Base-by-base conservation (phyloP, 1,140 invertebrate species). In the Pachypsylla venusta region DNA sequence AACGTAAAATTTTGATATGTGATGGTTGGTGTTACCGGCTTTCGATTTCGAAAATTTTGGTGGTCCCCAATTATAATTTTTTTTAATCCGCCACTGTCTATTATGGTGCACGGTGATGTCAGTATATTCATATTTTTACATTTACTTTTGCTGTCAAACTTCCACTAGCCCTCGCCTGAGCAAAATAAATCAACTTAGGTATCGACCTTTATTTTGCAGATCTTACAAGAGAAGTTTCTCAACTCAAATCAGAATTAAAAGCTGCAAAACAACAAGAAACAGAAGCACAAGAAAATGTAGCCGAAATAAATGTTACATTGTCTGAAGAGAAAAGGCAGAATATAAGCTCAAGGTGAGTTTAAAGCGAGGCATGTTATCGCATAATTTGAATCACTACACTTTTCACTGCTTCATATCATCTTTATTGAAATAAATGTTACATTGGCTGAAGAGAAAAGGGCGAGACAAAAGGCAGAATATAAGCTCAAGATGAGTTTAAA, bases 191-290 rank as follows among this genome's bases (percentile, higher is more conserved):
- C n/a, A n/a, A n/a, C n/a, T n/a, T n/a, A n/a, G n/a, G n/a, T n/a
- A n/a, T n/a, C n/a, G n/a, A n/a, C n/a, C n/a, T 35, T 35, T 35
- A 35, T 27, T 61, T 66, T 64, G 4, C 70, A 69, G 81, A 81
- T 56, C 69, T 85, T 13, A 82, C 79, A 58, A 70, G 72, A 54
- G 78, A 82, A 67, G 73, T 84, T 14, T 81, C 80, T 0, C 70
- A 75, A 27, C 69, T 85, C 16, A 82, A 84, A 69, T 79, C 82
- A 0, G 81, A 84, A 65, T 69, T 82, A 14, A 81, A 76, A 67
- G 68, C 78, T 1, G 77, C 79, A 0, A 75, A 76, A 20, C 71
- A 84, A 39, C 76, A 79, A 54, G 82, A 85, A 70, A 84, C 84
- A 61, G 82, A 84, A 64, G 80, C 82, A 0, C 80, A 81, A 54